Conservation (phyloP, 2,113 vertebrate species). For the Anas platyrhynchos region DNA sequence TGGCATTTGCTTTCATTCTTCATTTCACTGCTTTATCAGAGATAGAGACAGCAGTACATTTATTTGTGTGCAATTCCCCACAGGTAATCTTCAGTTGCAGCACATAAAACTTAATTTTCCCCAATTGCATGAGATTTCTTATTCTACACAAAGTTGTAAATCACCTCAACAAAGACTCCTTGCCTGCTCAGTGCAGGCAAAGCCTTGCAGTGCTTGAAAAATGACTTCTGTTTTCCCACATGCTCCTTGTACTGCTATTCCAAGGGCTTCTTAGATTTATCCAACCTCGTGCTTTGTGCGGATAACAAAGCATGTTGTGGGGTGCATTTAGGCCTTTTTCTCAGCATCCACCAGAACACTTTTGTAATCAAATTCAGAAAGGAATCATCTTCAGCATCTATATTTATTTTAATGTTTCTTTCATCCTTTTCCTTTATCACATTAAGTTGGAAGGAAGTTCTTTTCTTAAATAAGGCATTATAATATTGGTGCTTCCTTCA, state of each 20-base stretch:
- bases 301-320: not conserved
- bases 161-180: slow-evolving; percentile 20
- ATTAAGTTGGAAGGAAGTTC: not conserved
- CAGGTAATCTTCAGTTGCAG: slow-evolving; percentile 45
- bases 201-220: slow-evolving; percentile 1
- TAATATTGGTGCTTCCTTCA: not conserved
- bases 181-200: slow-evolving; percentile 1
- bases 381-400: not conserved
- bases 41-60: not conserved
- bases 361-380: not conserved
- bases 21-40: slow-evolving; percentile 34
- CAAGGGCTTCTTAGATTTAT: not conserved
- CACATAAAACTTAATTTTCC: slow-evolving; percentile 60
- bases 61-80: not conserved
- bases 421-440: not conserved
- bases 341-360: not conserved
- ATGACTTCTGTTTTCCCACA: not conserved
- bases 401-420: not conserved
- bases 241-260: not conserved
- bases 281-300: not conserved
- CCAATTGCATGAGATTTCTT: slow-evolving; percentile 47
- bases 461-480: not conserved
- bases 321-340: not conserved
- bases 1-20: slow-evolving; percentile 52
- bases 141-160: slow-evolving; percentile 37